A percentile compares a stretch with the other conserved stretches of the same genome.
phyloP scores from a whole-genome alignment of 2,113 vertebrate genomes.

The Micromys minutus region DNA sequence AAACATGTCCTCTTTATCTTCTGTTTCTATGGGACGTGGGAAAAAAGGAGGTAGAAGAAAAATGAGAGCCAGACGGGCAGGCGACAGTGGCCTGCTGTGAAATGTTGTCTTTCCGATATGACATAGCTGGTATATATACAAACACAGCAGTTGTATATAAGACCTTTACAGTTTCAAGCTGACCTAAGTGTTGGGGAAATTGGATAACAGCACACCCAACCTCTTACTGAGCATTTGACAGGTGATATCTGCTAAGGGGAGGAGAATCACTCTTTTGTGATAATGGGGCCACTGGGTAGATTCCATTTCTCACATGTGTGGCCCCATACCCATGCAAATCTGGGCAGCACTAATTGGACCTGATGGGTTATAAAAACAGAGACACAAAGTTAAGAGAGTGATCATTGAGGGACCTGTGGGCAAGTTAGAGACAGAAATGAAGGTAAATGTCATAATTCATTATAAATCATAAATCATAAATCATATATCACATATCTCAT shows the following conservation, averaged over 20 bases:
- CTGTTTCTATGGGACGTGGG: not conserved
- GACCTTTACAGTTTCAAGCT: not conserved
- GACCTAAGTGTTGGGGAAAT: not conserved
- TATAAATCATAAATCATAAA: too few relatives aligned
- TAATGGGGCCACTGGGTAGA: not conserved
- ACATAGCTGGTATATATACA: too few relatives aligned
- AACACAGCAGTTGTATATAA: not conserved
- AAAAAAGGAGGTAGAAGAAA: not conserved
- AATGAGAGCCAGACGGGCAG: not conserved
- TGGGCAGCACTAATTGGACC: not conserved
- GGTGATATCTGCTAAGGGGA: not conserved
- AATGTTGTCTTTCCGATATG: not conserved
- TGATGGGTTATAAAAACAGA: not conserved
- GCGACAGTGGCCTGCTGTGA: not conserved
- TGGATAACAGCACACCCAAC: not conserved
- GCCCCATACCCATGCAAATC: not conserved
- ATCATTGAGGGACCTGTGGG: too few relatives aligned
- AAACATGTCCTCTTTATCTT: not conserved
- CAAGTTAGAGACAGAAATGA: too few relatives aligned
- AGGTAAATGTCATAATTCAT: not conserved
- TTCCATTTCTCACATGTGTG: not conserved
- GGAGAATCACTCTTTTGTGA: not conserved
- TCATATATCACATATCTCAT: too few relatives aligned
- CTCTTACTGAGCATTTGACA: not conserved
- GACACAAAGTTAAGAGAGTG: not conserved